Conservation (phyloP, 2,888 invertebrate genomes). For the Bugula neritina region DNA sequence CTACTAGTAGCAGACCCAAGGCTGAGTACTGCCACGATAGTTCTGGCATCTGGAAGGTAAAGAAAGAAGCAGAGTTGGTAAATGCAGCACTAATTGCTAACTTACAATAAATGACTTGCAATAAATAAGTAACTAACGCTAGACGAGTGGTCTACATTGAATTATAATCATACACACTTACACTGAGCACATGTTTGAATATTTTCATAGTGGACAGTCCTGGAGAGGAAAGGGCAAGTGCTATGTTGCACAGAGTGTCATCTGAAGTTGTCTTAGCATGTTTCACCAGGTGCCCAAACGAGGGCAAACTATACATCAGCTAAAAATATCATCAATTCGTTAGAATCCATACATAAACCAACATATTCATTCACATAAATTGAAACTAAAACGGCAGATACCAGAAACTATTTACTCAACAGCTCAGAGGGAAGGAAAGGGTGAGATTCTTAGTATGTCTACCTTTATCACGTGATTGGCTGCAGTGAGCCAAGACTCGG, state of each 20-base stretch:
- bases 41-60: conserved; percentile 10
- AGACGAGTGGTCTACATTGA: too few species aligned
- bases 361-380: too few species aligned
- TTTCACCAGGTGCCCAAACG: neutral
- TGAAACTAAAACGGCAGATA: too few species aligned
- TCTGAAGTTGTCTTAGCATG: neutral
- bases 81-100: too few species aligned
- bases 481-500: conserved; percentile 1
- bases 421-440: too few species aligned
- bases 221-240: conserved; percentile 1
- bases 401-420: too few species aligned
- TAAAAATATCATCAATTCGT: too few species aligned
- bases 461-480: conserved; percentile 25
- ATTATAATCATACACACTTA: neutral
- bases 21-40: neutral
- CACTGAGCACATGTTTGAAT: conserved; percentile 21
- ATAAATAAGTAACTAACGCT: too few species aligned
- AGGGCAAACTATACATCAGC: neutral
- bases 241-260: conserved; percentile 7
- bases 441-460: too few species aligned
- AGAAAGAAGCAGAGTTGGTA: neutral
- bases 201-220: conserved; percentile 1
- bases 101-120: too few species aligned
- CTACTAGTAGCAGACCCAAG: conserved; percentile 1
- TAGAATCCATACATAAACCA: too few species aligned